Base-by-base conservation (phyloP, 2,797 vertebrate genomes). In the Austrolebias charrua region DNA sequence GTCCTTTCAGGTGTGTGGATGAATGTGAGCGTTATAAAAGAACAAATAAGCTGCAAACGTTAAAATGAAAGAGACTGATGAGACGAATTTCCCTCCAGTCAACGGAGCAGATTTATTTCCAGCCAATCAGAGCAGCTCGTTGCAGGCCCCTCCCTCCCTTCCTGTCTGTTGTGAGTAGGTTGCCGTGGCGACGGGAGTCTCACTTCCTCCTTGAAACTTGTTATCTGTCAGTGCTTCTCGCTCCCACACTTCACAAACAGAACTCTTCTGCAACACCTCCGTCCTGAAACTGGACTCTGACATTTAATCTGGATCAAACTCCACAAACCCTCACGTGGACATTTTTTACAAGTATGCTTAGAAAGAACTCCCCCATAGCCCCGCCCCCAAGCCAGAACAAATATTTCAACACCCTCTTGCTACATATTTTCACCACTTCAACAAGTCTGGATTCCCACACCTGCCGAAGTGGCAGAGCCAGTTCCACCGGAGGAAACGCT, bases 321-420 rank as follows among this genome's bases (percentile, higher is more conserved):
- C 35, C 8, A 63, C 15, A 16, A 20, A 16, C 15, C 55, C 20
- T 60, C 40, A 55, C 29, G 12, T 24, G 66, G 16, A 46, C 1
- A 38, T 44, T 4, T 33, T 33, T 35, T 35, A 51, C 8, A 19
- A 55, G 66, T 82, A 71, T 60, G 79, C 73, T 63, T 2, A 66
- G 29, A 72, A 51, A 44, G 45, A 55, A 43, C 29, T 6, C 50
- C 31, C 1, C 7, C n/a, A n/a, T n/a, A n/a, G n/a, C n/a, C n/a
- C n/a, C n/a, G n/a, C n/a, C 50, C 31, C 1, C 7, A 46, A 69
- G 52, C 2, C 6, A 66, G 63, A 70, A 65, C 53, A 59, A 35
- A 73, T 19, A 76, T 90, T 89, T 89, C 89, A 78, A 86, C 89
- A 90, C 4, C 0, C 63, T 75, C 60, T 90, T 89, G 64, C 82